Percentiles rank a stretch among this genome's conserved stretches.
phyloP scores from a whole-genome alignment of 92 coral and sea anemone species.

The Zoanthus gigantus region DNA sequence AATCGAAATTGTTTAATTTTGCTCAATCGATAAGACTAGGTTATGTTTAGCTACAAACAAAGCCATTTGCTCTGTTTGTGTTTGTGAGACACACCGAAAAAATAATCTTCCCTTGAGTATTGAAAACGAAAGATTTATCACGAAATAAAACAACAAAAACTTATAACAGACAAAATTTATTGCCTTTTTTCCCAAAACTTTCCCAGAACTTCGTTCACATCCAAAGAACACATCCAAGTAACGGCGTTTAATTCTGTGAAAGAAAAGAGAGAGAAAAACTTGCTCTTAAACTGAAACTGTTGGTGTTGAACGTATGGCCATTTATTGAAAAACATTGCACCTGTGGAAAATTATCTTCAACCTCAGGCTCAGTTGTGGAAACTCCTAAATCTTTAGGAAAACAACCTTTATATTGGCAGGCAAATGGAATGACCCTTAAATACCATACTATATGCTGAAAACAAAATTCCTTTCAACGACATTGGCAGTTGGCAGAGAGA shows the following conservation, averaged over 20 bases:
- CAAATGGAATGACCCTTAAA: constrained; percentile 2
- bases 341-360: constrained; percentile 27
- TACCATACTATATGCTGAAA: neutral
- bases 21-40: constrained; percentile 38
- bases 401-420: neutral
- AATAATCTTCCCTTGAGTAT: neutral
- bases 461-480: neutral
- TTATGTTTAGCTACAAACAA: constrained; percentile 50
- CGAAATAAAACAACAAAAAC: neutral
- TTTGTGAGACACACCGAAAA: neutral
- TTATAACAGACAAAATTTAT: neutral
- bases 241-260: neutral
- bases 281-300: neutral
- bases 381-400: constrained; percentile 6
- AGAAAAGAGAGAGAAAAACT: neutral
- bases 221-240: neutral
- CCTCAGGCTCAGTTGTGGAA: constrained; percentile 15
- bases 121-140: neutral
- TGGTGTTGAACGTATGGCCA: neutral
- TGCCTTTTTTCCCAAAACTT: neutral
- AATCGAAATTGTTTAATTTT: constrained; percentile 51
- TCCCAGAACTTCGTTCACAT: neutral
- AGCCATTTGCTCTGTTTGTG: constrained; percentile 29
- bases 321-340: neutral
- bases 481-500: neutral